Evolutionary conservation across 2,113 vertebrate species (phyloP).

Genomic region (Chaetops frenatus): DNA sequence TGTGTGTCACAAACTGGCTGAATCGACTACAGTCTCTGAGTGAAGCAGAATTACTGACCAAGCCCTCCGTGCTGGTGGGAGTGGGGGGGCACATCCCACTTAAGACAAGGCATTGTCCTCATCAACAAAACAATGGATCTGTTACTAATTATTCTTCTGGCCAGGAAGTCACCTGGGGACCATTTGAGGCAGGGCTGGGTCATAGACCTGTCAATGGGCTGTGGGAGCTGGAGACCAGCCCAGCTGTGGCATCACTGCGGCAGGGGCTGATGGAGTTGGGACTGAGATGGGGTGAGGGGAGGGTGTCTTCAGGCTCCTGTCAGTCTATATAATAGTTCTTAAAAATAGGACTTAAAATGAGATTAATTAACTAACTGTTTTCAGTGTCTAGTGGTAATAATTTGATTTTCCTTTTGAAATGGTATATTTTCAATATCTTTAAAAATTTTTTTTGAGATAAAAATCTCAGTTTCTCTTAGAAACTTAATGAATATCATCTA

Average conservation of each 20-base stretch:
- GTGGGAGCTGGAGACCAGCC: fast-evolving
- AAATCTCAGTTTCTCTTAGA: neutral
- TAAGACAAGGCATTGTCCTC: neutral
- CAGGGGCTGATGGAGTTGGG: fast-evolving
- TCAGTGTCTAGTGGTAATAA: neutral
- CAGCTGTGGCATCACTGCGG: fast-evolving
- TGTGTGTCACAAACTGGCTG: neutral
- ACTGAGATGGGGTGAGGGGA: neutral
- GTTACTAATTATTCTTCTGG: neutral
- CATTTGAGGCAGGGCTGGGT: neutral
- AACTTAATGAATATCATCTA: neutral
- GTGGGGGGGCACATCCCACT: no score
- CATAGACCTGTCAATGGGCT: no score
- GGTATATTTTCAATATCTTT: neutral
- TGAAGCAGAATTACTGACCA: neutral
- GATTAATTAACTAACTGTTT: neutral
- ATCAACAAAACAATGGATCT: neutral
- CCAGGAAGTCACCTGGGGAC: neutral
- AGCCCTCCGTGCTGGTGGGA: fast-evolving
- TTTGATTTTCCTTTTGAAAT: neutral
- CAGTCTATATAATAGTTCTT: neutral
- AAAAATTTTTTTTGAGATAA: neutral
- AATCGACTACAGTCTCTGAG: fast-evolving
- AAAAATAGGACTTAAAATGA: neutral
- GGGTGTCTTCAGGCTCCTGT: neutral